Conservation (phyloP, 1,140 invertebrate species). For the Propsilocerus akamusi region DNA sequence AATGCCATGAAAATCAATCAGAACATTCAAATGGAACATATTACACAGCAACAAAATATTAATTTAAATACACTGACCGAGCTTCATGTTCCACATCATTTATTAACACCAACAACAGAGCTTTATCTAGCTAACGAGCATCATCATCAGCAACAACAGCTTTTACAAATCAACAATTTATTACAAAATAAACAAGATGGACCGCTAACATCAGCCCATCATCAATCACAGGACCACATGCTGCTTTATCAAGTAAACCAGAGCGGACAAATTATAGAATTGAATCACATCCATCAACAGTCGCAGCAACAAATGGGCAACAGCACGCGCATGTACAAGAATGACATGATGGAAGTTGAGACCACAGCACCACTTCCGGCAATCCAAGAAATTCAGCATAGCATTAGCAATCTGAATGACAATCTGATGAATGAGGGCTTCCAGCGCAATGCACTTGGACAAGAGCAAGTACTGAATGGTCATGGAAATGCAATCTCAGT, state of each 20-base stretch:
- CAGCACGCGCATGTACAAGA: too few species aligned
- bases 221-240: not conserved
- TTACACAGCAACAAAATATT: conserved; percentile 5
- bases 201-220: not conserved
- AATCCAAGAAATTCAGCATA: too few species aligned
- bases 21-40: not conserved
- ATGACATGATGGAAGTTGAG: too few species aligned
- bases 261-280: not conserved
- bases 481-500: too few species aligned
- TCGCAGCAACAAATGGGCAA: not conserved
- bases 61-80: not conserved
- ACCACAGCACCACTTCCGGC: too few species aligned
- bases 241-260: not conserved
- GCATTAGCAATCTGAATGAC: too few species aligned
- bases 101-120: conserved; percentile 12
- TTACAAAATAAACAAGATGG: not conserved
- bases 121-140: conserved; percentile 7
- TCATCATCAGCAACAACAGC: conserved; percentile 8
- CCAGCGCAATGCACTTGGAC: too few species aligned
- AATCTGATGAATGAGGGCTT: too few species aligned
- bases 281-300: not conserved
- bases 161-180: conserved; percentile 10
- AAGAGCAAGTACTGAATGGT: too few species aligned
- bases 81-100: conserved; percentile 6
- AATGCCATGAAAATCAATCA: conserved; percentile 10